Percentiles rank a stretch among this genome's conserved stretches.
Evolutionary conservation across 2,113 vertebrate species (phyloP).

Genomic region (Motacilla tschutschensis): DNA sequence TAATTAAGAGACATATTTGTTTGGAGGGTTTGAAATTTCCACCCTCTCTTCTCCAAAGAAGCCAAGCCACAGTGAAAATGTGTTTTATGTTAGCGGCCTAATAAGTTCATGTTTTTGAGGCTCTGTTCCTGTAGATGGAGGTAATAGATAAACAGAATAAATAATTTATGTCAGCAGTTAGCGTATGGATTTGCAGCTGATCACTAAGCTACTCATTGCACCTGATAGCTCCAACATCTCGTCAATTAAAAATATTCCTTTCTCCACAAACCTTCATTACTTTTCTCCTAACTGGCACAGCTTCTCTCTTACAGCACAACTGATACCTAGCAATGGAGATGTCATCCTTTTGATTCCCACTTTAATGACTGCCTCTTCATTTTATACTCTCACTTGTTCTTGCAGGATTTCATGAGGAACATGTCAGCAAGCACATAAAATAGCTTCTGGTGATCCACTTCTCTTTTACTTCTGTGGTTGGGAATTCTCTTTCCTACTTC

Average conservation of each 20-base stretch:
- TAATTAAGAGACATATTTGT: constrained; percentile 60
- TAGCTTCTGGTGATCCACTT: background rate
- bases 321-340: background rate
- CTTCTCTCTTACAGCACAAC: background rate
- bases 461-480: background rate
- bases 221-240: constrained; percentile 7
- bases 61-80: constrained; percentile 5
- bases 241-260: constrained; percentile 8
- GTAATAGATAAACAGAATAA: constrained; percentile 44
- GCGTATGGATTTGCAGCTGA: constrained; percentile 23
- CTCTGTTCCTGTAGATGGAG: constrained; percentile 27
- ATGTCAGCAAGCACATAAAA: background rate
- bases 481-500: background rate
- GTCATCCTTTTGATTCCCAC: background rate
- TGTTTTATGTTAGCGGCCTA: constrained; percentile 21
- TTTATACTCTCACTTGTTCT: background rate
- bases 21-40: constrained; percentile 53
- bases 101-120: constrained; percentile 29
- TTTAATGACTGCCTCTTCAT: background rate
- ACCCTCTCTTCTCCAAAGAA: constrained; percentile 34
- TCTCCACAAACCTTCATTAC: background rate
- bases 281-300: background rate
- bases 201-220: background rate
- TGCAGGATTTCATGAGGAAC: background rate
- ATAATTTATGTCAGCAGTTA: constrained; percentile 36